Evolutionary conservation across 2,888 invertebrate species (phyloP).

Genomic region (Thera obeliscata): DNA sequence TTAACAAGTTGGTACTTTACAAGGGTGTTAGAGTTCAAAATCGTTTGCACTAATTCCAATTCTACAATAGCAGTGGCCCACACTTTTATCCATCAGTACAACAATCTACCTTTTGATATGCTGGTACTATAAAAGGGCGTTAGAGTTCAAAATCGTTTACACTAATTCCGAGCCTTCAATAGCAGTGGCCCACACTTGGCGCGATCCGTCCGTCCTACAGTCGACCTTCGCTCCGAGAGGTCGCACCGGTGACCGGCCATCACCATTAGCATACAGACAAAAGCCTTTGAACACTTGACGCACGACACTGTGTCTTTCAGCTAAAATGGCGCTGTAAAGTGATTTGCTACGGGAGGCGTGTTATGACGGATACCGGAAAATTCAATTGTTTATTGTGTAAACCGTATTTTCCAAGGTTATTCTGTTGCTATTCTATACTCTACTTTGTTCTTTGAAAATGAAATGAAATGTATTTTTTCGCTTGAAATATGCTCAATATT

Average conservation of each 20-base stretch:
- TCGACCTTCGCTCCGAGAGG: conserved; percentile 76
- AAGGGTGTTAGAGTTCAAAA: no score
- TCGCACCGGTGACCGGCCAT: conserved; percentile 75
- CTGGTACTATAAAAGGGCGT: not conserved
- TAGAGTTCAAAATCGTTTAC: conserved; percentile 49
- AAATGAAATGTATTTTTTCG: no score
- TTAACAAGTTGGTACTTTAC: no score
- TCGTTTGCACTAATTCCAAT: no score
- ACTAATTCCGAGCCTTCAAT: conserved; percentile 45
- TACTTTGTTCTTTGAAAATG: no score
- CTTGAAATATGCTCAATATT: no score
- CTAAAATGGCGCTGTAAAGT: conserved; percentile 59
- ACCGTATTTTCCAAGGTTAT: not conserved
- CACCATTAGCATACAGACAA: conserved; percentile 77
- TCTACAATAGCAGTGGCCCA: conserved; percentile 22
- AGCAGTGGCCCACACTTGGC: conserved; percentile 44
- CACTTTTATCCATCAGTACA: no score
- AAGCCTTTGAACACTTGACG: conserved; percentile 75
- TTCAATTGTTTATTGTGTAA: conserved; percentile 10
- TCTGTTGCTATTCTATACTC: not conserved
- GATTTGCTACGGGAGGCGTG: conserved; percentile 19
- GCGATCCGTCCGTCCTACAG: conserved; percentile 68
- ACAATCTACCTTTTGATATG: no score
- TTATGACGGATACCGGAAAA: conserved; percentile 6
- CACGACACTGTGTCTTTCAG: conserved; percentile 55